Percentiles rank a stretch among this genome's conserved stretches.
Evolutionary conservation across 2,797 vertebrate genomes (phyloP).

Genomic region (Pangasius larnaudii): DNA sequence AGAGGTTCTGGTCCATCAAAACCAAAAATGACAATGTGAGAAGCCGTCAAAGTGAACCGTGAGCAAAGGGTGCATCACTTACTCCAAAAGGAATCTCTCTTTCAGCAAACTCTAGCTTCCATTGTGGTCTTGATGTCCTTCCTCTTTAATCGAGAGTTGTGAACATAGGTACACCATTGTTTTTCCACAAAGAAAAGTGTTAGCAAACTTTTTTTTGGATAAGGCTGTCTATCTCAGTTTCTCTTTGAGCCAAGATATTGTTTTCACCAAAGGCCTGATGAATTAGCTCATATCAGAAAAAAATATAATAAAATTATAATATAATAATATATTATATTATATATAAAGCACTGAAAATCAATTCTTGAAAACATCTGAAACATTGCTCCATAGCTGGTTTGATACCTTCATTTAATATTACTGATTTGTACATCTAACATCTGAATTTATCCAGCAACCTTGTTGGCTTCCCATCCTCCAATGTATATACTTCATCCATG

Average conservation of each 20-base stretch:
- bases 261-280: background rate
- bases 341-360: background rate
- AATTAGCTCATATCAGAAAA: background rate
- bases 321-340: no score
- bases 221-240: background rate
- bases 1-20: conserved; percentile 43
- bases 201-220: background rate
- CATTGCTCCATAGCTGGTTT: background rate
- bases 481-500: background rate
- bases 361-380: background rate
- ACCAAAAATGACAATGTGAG: background rate
- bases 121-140: background rate
- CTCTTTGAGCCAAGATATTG: background rate
- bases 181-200: background rate
- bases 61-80: background rate
- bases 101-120: background rate
- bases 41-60: conserved; percentile 4
- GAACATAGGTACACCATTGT: background rate
- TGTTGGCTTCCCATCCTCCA: background rate
- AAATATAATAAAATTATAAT: background rate
- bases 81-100: background rate
- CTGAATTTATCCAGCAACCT: background rate
- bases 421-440: background rate
- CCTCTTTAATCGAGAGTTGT: background rate
- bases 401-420: background rate